A percentile compares a stretch with the other conserved stretches of the same genome.
Evolutionary conservation across 2,888 invertebrate species (phyloP).

Genomic region (Philereme vetulata): DNA sequence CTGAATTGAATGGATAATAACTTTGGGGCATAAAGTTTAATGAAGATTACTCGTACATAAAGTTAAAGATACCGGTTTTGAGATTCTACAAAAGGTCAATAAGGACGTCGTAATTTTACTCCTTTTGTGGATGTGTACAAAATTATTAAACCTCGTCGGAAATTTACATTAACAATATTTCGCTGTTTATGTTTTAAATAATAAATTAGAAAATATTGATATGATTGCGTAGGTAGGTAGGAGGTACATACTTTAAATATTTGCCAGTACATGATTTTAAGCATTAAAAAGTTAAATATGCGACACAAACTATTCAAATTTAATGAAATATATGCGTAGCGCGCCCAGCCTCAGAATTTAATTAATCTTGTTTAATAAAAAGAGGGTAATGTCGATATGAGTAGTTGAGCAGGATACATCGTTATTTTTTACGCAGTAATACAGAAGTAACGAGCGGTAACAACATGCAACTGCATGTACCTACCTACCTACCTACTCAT

Average conservation of each 20-base stretch:
- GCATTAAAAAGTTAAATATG: neutral
- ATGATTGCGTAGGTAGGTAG: neutral
- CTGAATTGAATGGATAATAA: conserved; percentile 34
- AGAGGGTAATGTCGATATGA: conserved; percentile 26
- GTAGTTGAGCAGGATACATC: conserved; percentile 42
- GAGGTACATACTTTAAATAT: neutral
- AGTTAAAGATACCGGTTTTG: conserved; percentile 26
- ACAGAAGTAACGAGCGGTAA: conserved; percentile 51
- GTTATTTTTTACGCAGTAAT: conserved; percentile 50
- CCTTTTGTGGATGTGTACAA: conserved; percentile 40
- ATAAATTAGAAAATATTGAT: conserved; percentile 1
- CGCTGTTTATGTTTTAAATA: conserved; percentile 2
- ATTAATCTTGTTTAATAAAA: conserved; percentile 2
- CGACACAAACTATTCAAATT: neutral
- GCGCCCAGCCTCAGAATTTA: neutral
- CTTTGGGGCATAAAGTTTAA: conserved; percentile 30
- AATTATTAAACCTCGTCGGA: conserved; percentile 36
- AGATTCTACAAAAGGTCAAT: conserved; percentile 28
- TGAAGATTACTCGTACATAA: conserved; percentile 32
- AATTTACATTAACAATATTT: conserved; percentile 42
- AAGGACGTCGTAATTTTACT: conserved; percentile 29
- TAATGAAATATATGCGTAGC: neutral
- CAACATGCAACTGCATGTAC: conserved; percentile 49
- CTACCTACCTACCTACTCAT: conserved; percentile 35
- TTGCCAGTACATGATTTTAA: neutral